A percentile compares a stretch with the other conserved stretches of the same genome.
These are phyloP conservation scores for Hiodon alosoides DNA, from an alignment of 2,113 vertebrate species.

Conservation along the genomic window DNA sequence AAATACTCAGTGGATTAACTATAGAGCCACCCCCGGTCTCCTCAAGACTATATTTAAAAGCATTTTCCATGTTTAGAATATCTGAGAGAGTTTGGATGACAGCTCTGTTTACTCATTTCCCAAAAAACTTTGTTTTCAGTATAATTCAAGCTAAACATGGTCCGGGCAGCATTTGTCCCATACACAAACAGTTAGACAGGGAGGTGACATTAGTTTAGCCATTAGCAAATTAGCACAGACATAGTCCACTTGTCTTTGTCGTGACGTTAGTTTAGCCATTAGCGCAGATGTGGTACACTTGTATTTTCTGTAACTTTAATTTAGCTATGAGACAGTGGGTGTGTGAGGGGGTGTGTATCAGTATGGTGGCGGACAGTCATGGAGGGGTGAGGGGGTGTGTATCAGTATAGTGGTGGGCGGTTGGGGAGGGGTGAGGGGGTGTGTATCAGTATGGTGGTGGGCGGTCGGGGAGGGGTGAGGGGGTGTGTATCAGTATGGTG, in stretches of 20 bases:
- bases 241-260: neutral
- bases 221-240: neutral
- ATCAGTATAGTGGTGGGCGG: too few species aligned
- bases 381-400: neutral
- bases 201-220: neutral
- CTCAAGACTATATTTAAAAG: neutral
- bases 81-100: neutral
- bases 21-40: neutral
- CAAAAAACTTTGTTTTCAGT: neutral
- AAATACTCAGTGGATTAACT: neutral
- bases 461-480: too few species aligned
- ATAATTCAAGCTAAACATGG: neutral
- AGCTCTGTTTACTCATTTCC: conserved; percentile 6
- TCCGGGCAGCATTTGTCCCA: neutral
- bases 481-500: neutral
- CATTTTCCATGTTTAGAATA: conserved; percentile 13
- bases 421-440: neutral
- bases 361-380: neutral
- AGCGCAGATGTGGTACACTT: too few species aligned
- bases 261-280: neutral
- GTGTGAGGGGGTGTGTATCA: neutral
- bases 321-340: neutral
- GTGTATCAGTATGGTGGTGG: neutral
- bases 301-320: too few species aligned
- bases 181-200: neutral